A percentile compares a stretch with the other conserved stretches of the same genome.
These are phyloP conservation scores for Mesembrinibis cayennensis DNA, from an alignment of 2,113 vertebrate species.

Conservation along the genomic window DNA sequence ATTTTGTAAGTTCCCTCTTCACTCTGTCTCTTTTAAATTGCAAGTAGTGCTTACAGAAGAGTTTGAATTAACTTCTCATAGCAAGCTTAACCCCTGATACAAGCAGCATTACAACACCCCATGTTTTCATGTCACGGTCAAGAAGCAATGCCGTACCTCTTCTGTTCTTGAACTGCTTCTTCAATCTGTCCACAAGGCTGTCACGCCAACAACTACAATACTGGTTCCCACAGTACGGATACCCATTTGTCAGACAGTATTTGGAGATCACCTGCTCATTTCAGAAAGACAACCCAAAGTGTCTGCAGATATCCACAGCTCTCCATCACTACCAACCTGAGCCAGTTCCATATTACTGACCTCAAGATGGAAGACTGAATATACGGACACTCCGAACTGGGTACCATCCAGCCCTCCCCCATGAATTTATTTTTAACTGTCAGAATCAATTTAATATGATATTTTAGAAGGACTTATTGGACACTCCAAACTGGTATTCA, in stretches of 20 bases:
- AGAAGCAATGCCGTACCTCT: background rate
- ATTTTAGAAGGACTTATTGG: constrained; percentile 7
- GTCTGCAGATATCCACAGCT: background rate
- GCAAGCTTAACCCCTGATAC: background rate
- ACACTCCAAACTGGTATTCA: background rate
- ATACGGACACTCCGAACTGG: background rate
- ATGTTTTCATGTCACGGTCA: background rate
- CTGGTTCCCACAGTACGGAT: background rate
- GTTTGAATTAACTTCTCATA: background rate
- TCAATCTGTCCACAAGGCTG: background rate
- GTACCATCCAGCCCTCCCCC: background rate
- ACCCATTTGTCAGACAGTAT: background rate
- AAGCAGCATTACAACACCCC: background rate
- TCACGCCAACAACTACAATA: background rate
- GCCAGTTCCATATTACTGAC: background rate
- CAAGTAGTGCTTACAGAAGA: background rate
- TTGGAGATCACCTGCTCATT: background rate
- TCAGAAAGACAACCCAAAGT: background rate
- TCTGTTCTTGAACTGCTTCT: background rate
- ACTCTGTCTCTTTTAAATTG: background rate
- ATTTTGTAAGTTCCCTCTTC: background rate
- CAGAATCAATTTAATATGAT: constrained; percentile 23
- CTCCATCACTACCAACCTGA: background rate
- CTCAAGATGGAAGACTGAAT: background rate
- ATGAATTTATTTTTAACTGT: constrained; percentile 36